Base-by-base conservation (phyloP, 2,113 vertebrate genomes). In the Acrocephalus kingi region DNA sequence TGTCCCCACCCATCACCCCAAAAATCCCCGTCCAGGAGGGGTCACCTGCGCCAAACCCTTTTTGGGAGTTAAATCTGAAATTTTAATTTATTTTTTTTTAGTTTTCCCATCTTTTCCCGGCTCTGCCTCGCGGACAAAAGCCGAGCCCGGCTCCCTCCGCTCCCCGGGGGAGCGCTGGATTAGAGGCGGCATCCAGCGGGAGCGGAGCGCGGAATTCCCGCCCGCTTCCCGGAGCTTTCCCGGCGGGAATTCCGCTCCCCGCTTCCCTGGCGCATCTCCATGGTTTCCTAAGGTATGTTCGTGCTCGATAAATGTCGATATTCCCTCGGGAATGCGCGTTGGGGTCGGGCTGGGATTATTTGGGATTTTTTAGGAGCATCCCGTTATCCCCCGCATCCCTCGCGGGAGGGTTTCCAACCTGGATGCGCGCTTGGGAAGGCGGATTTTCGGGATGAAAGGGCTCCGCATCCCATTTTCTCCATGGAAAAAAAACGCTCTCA, bases 81-180 rank as follows among this genome's bases (percentile, higher is more conserved):
- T 33, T 28, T 39, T 23, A 46, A 19, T 46, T 13, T 10, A 0
- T 19, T 11, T 10, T 22, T 54, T 55, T 24, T n/a, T 55, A 24
- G 3, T 74, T 58, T 58, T 28, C 28, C 19, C 39, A 7, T 58
- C 20, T 30, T 76, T 76, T 25, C 35, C 25, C 31, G 8, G 86
- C 96, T 97, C 93, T 97, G 97, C 96, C 98, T 94, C 84, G 96
- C 96, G 88, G 97, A 98, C 97, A 98, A 98, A 98, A 97, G 97
- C n/a, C 94, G 89, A 93, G 81, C 56, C 75, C 84, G 66, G 73
- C 35, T 94, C n/a, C 89, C 96, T 96, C 92, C 90, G 97, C 87
- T 98, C 97, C 97, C 97, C 96, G 80, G 97, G 97, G 97, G 97
- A 98, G 96, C 96, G 64, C 80, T 23, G 84, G 97, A 97, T 98